Base-by-base conservation (phyloP, 2,888 invertebrate genomes). In the Mythimna lalbum region DNA sequence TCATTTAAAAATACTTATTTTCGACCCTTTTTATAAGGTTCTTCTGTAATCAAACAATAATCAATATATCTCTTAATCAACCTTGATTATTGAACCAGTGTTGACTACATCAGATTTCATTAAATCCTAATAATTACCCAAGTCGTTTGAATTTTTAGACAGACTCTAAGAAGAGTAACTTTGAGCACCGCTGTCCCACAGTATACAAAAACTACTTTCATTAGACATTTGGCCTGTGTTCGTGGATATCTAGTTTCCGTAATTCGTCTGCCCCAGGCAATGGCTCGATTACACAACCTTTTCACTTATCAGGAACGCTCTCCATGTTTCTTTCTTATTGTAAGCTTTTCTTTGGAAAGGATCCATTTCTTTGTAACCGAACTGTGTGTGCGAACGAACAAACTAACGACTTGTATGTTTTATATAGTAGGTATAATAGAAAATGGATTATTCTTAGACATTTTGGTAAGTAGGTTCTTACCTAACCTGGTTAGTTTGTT, bases 191-290 rank as follows among this genome's bases (percentile, higher is more conserved):
- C 49, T 56, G 62, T 7, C 60, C 6, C 4, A 27, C 39, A 39
- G 50, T 21, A 62, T 53, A 83, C 66, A 78, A 73, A 68, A 75
- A 80, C 73, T 80, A 73, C 74, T 86, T 77, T 73, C 74, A 84
- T 80, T 76, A 76, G 76, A 76, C 73, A 73, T 81, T 74, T 68
- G 69, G 65, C 62, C 52, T 63, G 62, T 71, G 59, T 72, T 70
- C 75, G 75, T 68, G 69, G 61, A 67, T 81, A 84, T 84, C 84
- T 73, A 71, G 82, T 84, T 84, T 64, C 84, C 65, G 82, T 86
- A 81, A 84, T 84, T 81, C 82, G 80, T 78, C 72, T 73, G 77
- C 73, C 74, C 69, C 69, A 53, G 69, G 85, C 83, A 21, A 63
- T 47, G 73, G 71, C 73, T 76, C 82, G 83, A 79, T 84, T 76